Conservation (phyloP, 2,113 vertebrate genomes). For the Struthio camelus region DNA sequence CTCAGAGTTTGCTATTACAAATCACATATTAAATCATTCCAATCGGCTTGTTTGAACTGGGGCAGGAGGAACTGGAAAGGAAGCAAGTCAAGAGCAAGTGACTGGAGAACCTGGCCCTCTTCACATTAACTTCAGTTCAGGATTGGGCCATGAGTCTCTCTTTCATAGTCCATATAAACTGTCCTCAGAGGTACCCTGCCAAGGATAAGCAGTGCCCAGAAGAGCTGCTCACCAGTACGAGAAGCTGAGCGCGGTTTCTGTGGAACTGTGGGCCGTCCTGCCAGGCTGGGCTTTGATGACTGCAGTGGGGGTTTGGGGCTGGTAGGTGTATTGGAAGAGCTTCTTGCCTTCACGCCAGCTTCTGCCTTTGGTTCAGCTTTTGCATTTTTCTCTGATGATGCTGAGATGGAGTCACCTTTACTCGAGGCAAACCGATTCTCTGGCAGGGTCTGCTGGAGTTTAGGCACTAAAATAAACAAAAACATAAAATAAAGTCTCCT, state of each 20-base stretch:
- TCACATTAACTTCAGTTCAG: neutral
- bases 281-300: conserved; percentile 82
- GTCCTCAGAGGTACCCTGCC: neutral
- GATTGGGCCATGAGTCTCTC: neutral
- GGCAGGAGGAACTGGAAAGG: neutral
- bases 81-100: neutral
- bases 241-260: conserved; percentile 87
- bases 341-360: conserved; percentile 72
- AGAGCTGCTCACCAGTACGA: conserved; percentile 79
- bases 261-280: conserved; percentile 84
- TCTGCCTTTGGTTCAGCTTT: conserved; percentile 83
- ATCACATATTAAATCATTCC: neutral
- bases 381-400: conserved; percentile 78
- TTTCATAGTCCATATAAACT: neutral
- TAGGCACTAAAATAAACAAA: conserved; percentile 65
- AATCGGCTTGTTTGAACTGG: neutral
- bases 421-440: conserved; percentile 76
- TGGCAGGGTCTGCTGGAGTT: conserved; percentile 71
- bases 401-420: conserved; percentile 69
- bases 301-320: conserved; percentile 87
- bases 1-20: neutral
- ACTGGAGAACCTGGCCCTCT: neutral
- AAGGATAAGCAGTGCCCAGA: neutral
- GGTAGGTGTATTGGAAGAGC: conserved; percentile 71
- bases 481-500: neutral